A percentile compares a stretch with the other conserved stretches of the same genome.
These are phyloP conservation scores for Crotophaga sulcirostris DNA, from an alignment of 2,113 vertebrate species.

Conservation along the genomic window DNA sequence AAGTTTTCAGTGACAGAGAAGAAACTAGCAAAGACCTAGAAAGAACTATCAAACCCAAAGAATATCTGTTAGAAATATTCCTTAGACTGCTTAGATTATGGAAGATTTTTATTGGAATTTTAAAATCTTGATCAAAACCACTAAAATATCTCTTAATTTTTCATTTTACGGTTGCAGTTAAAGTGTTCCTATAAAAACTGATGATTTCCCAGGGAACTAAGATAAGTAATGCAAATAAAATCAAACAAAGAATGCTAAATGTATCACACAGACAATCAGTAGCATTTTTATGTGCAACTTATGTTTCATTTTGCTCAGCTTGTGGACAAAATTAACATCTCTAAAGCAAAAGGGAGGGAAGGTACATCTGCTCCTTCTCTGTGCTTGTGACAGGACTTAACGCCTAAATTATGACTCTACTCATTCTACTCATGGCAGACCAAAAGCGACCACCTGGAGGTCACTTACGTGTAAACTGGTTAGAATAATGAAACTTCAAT, in stretches of 20 bases:
- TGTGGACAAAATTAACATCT: not conserved
- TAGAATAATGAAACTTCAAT: not conserved
- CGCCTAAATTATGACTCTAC: rapidly evolving
- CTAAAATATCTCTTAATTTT: not conserved
- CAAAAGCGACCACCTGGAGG: not conserved
- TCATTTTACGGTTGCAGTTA: not conserved
- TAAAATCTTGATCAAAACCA: not conserved
- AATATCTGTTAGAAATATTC: not conserved
- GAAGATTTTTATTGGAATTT: not conserved
- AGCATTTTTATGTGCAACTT: not conserved
- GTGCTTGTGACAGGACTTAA: rapidly evolving
- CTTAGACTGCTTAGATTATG: not conserved
- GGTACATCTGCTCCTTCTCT: not conserved
- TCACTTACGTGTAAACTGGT: not conserved
- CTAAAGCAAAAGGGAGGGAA: not conserved
- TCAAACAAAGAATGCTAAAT: not conserved
- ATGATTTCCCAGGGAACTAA: not conserved
- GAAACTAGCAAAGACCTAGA: not conserved
- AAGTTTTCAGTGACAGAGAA: not conserved
- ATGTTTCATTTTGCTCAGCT: not conserved
- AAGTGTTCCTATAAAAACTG: not conserved
- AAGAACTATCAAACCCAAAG: not conserved
- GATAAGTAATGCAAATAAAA: not conserved
- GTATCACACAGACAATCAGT: not conserved
- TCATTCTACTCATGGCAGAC: not conserved